Base-by-base conservation (phyloP, 2,888 invertebrate species). In the Boloria selene region DNA sequence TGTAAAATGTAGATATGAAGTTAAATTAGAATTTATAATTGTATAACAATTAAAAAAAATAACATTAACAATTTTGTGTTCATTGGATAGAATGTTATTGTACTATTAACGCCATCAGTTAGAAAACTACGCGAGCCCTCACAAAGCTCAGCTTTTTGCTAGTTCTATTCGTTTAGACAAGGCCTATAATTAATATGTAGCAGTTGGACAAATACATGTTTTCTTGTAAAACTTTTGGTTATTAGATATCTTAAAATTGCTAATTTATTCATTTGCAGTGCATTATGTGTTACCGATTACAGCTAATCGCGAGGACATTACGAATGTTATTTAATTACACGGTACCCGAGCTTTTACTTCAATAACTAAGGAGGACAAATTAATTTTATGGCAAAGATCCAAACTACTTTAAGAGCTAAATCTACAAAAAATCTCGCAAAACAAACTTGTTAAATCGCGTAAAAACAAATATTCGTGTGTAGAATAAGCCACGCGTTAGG, bases 381-480 rank as follows among this genome's bases (percentile, higher is more conserved):
- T 18, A 14, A n/a, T 14, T 22, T 51, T 44, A 42, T 42, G 13
- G 7, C 14, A 22, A 7, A 42, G 13, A 14, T 26, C 26, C 16
- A 18, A 31, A 17, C 1, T 10, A 10, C 31, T 38, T 18, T 18
- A 31, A 18, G 17, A 14, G 31, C 17, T 18, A 16, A 47, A 50
- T 52, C 14, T 51, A 51, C 18, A 44, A 22, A 55, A 58, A 53
- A 44, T 56, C 58, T 63, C 52, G 61, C 63, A 74, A 74, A 84
- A 85, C 84, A 84, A 83, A 85, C 85, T 84, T 79, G 83, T 86
- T 86, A 88, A 88, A 88, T 88, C 86, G 88, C 79, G 87, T 87
- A 90, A 86, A 85, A 87, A 82, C 87, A 89, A 90, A 90, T 87
- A 88, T 78, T 75, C 78, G 79, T 72, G 78, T 72, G 74, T 70